Base-by-base conservation (phyloP, 1,140 invertebrate species). In the Platorchestia sp. region DNA sequence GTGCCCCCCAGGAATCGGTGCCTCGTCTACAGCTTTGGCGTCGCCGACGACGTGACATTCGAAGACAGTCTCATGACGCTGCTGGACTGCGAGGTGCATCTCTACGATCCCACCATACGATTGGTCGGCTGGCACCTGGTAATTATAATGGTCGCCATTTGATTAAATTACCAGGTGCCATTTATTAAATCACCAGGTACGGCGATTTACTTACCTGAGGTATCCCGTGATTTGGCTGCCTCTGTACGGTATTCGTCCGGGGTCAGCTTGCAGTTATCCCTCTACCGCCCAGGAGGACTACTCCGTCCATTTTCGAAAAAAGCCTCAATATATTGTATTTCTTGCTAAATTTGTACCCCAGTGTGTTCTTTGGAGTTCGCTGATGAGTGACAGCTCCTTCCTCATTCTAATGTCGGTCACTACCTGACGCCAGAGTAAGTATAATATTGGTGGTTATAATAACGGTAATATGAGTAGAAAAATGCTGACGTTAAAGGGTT, bases 21-120 rank as follows among this genome's bases (percentile, higher is more conserved):
- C 43, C 41, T 95, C 43, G 95, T 87, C 36, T 95, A 95, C 95
- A 87, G 86, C 45, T 95, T 95, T 27, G 95, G 95, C 36, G 95
- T 95, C 27, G 95, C 86, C 1, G 75, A 95, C 36, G 95, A 95
- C 59, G 43, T 95, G 3, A 87, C 95, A 1, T 95, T 95, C 42
- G 95, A 95, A 42, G 95, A 75, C 86, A 87, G 86, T 42, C 53
- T 95, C 44, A n/a, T 16, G 7, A 7, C 44, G 7, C 91, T 93
- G 91, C 91, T 93, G 44, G 16, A 93, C 22, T 93, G 91, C 45
- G 91, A 93, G 91, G 45, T 44, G 40, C 91, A 93, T n/a, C 45
- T 93, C 44, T 93, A 93, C 45, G 91, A 93, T 40, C 91, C 91
- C 91, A 93, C 91, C 43, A 47, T 93, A 0, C 19, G 40, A 19